Percentiles rank a stretch among this genome's conserved stretches.
Conservation (phyloP, 2,113 vertebrate genomes). For the Gymnogyps californianus region DNA sequence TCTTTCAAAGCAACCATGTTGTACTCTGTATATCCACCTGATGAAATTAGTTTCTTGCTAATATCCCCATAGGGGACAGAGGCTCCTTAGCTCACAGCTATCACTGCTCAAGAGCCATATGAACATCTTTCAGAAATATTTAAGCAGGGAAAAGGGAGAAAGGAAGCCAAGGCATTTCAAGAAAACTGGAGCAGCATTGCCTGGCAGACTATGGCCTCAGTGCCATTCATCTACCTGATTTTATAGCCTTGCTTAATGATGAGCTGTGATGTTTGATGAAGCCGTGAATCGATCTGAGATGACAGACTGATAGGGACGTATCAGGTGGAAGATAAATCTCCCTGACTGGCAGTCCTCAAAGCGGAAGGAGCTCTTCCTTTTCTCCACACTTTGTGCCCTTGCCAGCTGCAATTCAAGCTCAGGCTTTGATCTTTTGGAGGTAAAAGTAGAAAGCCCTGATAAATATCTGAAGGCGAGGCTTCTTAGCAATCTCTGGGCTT, state of each 20-base stretch:
- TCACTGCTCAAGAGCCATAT: not conserved
- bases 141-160: not conserved
- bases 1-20: not conserved
- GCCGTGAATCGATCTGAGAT: not conserved
- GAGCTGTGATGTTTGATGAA: conserved; percentile 14
- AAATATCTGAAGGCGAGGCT: not conserved
- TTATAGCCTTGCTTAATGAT: not conserved
- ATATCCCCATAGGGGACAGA: not conserved
- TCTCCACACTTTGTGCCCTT: not conserved
- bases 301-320: not conserved
- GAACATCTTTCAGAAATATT: not conserved
- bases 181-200: not conserved
- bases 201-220: not conserved
- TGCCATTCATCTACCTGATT: not conserved
- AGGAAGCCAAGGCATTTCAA: not conserved
- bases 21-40: not conserved
- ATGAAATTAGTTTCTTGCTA: not conserved
- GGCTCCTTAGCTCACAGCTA: not conserved
- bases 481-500: not conserved
- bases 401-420: not conserved
- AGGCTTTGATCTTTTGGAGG: not conserved
- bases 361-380: not conserved
- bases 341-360: not conserved
- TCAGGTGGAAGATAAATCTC: not conserved
- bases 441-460: not conserved